Base-by-base conservation (phyloP, 2,888 invertebrate genomes). In the Callyntrura guangdongensis region DNA sequence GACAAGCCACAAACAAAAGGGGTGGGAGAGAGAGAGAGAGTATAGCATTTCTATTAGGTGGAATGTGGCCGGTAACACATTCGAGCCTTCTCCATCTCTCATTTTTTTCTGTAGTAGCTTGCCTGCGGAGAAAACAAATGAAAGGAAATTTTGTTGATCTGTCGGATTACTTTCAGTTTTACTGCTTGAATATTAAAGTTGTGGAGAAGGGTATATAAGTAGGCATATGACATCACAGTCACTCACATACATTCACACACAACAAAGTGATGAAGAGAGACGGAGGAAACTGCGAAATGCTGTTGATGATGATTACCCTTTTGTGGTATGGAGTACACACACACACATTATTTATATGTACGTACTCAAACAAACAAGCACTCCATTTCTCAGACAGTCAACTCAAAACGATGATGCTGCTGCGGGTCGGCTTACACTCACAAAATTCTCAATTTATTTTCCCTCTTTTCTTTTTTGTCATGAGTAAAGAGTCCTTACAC, bases 241-340 rank as follows among this genome's bases (percentile, higher is more conserved):
- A n/a, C n/a, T n/a, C 25, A 27, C 67, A 6, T 4, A 2, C 11
- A 27, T 67, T n/a, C 14, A 36, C 64, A 53, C 20, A 59, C 47
- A 79, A 64, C 22, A 67, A n/a, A 74, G 64, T 59, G 59, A 81
- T 81, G 81, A 77, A 49, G 56, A 79, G 61, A n/a, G n/a, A 67
- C 82, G 61, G 74, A 87, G 59, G 74, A 77, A 20, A 59, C 74
- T 56, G 86, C 47, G 64, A 86, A 83, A n/a, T n/a, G n/a, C n/a
- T 72, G 91, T 72, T 82, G 87, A 91, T 69, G 87, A 81, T 86
- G 84, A 91, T 82, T 87, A 83, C 74, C 86, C 82, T 84, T 90
- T 84, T 90, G 89, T 85, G 85, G 79, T 12, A 25, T 56, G 5
- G 6, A 59, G 45, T 36, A 6, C 14, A 69, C 36, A 36, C 27